Conservation (phyloP, 2,113 vertebrate genomes). For the Rhizomys pruinosus region DNA sequence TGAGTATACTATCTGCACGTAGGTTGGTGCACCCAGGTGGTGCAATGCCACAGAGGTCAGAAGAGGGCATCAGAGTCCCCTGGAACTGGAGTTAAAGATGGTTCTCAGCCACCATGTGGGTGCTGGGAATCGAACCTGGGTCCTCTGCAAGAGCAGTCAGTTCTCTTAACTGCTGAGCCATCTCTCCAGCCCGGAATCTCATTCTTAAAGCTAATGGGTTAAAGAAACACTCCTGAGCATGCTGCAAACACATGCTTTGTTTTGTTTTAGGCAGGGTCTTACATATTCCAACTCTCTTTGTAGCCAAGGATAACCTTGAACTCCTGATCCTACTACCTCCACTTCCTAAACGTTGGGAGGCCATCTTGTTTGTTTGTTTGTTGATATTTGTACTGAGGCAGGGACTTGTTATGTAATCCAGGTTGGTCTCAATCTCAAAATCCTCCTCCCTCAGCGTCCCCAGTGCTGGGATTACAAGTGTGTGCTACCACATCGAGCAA, state of each 20-base stretch:
- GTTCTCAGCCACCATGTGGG: too few species aligned
- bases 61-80: too few species aligned
- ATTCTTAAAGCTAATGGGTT: background rate
- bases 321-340: background rate
- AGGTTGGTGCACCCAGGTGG: too few species aligned
- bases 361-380: background rate
- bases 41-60: too few species aligned
- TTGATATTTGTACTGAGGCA: background rate
- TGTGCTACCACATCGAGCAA: too few species aligned
- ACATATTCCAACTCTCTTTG: background rate
- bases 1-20: too few species aligned
- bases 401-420: background rate
- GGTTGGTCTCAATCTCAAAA: background rate
- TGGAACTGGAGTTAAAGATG: background rate
- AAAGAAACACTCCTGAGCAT: background rate
- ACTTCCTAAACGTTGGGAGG: background rate
- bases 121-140: too few species aligned
- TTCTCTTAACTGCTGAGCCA: too few species aligned
- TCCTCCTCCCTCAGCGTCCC: background rate
- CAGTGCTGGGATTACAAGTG: too few species aligned
- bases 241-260: background rate
- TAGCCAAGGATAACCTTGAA: background rate
- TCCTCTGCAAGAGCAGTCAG: too few species aligned
- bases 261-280: background rate
- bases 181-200: too few species aligned